Evolutionary conservation across 2,797 vertebrate genomes (phyloP).

Genomic region (Jordanella pulchra): DNA sequence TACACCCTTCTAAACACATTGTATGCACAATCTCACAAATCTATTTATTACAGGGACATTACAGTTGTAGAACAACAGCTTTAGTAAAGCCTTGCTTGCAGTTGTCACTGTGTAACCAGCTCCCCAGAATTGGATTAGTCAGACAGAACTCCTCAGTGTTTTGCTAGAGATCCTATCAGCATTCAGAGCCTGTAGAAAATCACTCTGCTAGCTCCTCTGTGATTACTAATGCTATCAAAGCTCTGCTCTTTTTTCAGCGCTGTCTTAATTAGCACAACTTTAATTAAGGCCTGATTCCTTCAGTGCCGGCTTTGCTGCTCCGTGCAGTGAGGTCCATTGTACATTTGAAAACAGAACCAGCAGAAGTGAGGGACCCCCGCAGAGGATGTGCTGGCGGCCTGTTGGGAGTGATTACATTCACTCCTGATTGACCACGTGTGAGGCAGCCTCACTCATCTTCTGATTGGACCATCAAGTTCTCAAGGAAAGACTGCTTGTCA

Average conservation of each 20-base stretch:
- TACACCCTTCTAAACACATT: too few relatives aligned
- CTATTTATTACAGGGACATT: neutral
- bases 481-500: slow-evolving; percentile 40
- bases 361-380: slow-evolving; percentile 20
- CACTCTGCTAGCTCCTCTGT: slow-evolving; percentile 58
- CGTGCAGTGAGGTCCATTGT: slow-evolving; percentile 27
- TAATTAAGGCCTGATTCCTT: slow-evolving; percentile 71
- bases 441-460: slow-evolving; percentile 29
- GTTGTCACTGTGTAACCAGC: too few relatives aligned
- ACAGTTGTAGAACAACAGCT: slow-evolving; percentile 8
- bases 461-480: slow-evolving; percentile 35
- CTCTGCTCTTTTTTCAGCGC: slow-evolving; percentile 57
- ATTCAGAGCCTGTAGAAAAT: slow-evolving; percentile 55
- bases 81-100: slow-evolving; percentile 37
- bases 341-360: slow-evolving; percentile 19
- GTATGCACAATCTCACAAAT: slow-evolving; percentile 1
- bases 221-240: slow-evolving; percentile 73
- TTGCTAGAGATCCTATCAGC: slow-evolving; percentile 70
- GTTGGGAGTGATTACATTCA: slow-evolving; percentile 28
- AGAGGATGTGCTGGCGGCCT: slow-evolving; percentile 22
- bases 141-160: slow-evolving; percentile 52
- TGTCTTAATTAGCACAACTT: slow-evolving; percentile 70
- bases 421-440: slow-evolving; percentile 37
- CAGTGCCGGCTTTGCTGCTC: slow-evolving; percentile 45
- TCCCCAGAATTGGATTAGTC: slow-evolving; percentile 65